Evolutionary conservation across 2,113 vertebrate genomes (phyloP).

Genomic region (Psittacula cyanocephala): DNA sequence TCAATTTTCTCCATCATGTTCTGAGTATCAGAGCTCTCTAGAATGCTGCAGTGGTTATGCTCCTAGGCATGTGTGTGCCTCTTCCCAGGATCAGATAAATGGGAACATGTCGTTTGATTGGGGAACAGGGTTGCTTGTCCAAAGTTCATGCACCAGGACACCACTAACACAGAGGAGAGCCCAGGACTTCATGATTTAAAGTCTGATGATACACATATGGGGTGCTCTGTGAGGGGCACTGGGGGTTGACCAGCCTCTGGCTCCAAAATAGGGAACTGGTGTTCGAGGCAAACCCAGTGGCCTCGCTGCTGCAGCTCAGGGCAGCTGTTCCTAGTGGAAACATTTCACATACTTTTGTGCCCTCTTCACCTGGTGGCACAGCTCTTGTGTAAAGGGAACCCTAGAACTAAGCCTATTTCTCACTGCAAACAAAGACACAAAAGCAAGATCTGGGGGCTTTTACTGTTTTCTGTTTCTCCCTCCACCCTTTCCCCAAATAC

Average conservation of each 20-base stretch:
- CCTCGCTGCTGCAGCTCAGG: not conserved
- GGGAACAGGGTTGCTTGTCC: not conserved
- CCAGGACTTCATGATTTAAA: not conserved
- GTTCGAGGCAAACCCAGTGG: no score
- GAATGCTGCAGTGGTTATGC: not conserved
- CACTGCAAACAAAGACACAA: not conserved
- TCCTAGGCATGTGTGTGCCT: not conserved
- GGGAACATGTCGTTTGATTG: not conserved
- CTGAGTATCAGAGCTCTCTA: not conserved
- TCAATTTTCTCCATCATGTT: rapidly evolving
- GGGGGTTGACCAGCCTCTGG: not conserved
- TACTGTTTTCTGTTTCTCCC: not conserved
- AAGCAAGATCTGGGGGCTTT: not conserved
- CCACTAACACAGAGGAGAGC: rapidly evolving
- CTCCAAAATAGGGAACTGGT: not conserved
- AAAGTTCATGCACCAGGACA: not conserved
- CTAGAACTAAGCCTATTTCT: not conserved
- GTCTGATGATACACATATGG: rapidly evolving
- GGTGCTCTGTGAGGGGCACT: not conserved
- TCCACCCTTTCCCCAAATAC: not conserved
- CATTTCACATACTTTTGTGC: not conserved
- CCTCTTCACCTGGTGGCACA: not conserved
- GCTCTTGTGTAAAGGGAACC: not conserved
- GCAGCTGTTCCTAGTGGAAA: not conserved
- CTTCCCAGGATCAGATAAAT: not conserved